A percentile compares a stretch with the other conserved stretches of the same genome.
Evolutionary conservation across 2,888 invertebrate genomes (phyloP).

Genomic region (Labia minor): DNA sequence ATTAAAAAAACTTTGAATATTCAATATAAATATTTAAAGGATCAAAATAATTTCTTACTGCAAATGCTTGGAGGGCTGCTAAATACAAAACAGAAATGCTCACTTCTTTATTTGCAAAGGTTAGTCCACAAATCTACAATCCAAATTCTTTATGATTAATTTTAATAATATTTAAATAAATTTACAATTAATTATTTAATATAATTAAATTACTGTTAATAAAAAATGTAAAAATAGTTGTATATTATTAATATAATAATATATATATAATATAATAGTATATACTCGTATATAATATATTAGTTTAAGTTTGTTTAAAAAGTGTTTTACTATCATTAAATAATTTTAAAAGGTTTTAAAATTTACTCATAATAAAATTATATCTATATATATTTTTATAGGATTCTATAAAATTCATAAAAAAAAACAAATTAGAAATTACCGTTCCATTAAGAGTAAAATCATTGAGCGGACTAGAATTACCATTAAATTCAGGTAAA

Average conservation of each 20-base stretch:
- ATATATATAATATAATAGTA: no score
- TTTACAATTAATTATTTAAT: no score
- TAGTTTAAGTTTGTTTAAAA: no score
- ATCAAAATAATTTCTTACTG: neutral
- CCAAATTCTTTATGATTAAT: no score
- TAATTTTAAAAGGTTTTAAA: no score
- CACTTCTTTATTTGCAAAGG: neutral
- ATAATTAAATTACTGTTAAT: no score
- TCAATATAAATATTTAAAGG: no score
- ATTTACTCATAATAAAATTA: neutral
- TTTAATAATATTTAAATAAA: no score
- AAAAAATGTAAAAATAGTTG: no score
- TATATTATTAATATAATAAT: no score
- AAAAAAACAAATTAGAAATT: neutral
- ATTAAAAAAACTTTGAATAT: neutral
- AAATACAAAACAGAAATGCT: neutral
- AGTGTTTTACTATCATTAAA: no score
- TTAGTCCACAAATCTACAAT: neutral
- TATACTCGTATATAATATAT: no score
- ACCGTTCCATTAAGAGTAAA: neutral
- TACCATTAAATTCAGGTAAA: neutral
- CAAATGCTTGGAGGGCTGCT: neutral
- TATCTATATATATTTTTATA: neutral
- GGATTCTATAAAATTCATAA: neutral
- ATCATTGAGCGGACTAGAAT: neutral